Conservation (phyloP, 2,113 vertebrate species). For the Paracanthobrama guichenoti region DNA sequence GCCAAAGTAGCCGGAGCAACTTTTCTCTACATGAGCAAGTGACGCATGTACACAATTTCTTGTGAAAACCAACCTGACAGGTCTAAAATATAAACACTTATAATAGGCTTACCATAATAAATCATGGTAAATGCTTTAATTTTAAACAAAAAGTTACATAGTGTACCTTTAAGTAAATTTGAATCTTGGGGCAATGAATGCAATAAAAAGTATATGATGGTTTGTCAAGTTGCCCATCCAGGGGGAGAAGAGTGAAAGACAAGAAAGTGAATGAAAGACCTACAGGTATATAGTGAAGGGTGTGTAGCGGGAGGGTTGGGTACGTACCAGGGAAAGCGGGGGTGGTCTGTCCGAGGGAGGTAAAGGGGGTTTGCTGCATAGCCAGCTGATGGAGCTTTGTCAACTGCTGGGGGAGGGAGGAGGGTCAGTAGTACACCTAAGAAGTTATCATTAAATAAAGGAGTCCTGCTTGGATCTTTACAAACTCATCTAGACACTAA, state of each 20-base stretch:
- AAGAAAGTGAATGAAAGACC: slow-evolving; percentile 65
- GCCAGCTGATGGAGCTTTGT: slow-evolving; percentile 99
- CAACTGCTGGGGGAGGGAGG: slow-evolving; percentile 98
- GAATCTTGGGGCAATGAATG: too few species aligned
- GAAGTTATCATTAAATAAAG: slow-evolving; percentile 90
- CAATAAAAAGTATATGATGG: too few species aligned
- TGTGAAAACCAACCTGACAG: too few species aligned
- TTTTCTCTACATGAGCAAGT: too few species aligned
- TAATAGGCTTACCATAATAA: too few species aligned
- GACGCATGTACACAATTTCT: too few species aligned
- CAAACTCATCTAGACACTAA: slow-evolving; percentile 68
- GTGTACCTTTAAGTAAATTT: too few species aligned
- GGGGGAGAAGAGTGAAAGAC: slow-evolving; percentile 50
- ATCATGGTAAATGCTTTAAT: too few species aligned
- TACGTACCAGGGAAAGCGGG: slow-evolving; percentile 99
- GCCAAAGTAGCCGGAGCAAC: too few species aligned
- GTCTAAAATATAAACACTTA: too few species aligned
- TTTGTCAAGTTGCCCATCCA: neutral
- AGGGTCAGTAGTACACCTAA: slow-evolving; percentile 97
- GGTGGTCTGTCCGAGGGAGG: slow-evolving; percentile 99
- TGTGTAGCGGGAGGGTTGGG: slow-evolving; percentile 82
- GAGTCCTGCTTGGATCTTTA: slow-evolving; percentile 49
- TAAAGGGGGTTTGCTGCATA: slow-evolving; percentile 99
- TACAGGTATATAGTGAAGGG: slow-evolving; percentile 87
- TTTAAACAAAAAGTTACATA: too few species aligned